phyloP scores from a whole-genome alignment of 2,113 vertebrate genomes.

The Corythoichthys intestinalis region DNA sequence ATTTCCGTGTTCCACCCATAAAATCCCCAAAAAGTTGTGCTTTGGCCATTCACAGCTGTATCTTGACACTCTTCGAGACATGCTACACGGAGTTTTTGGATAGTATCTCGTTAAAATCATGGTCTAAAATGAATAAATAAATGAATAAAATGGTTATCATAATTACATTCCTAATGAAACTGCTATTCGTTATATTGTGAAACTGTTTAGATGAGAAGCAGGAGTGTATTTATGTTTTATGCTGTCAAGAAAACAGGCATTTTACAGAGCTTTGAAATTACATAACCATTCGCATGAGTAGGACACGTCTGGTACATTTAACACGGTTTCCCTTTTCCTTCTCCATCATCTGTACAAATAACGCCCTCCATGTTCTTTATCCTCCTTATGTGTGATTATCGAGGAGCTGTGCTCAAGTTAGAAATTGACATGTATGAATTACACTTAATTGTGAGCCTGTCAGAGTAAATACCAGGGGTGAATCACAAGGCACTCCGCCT shows the following conservation, averaged over 20 bases:
- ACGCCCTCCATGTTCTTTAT: neutral
- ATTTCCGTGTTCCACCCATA: too few relatives aligned
- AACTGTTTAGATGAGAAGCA: too few relatives aligned
- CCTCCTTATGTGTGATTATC: slow-evolving; percentile 59
- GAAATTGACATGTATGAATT: slow-evolving; percentile 71
- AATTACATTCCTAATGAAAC: too few relatives aligned
- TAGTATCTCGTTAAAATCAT: too few relatives aligned
- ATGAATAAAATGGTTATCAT: too few relatives aligned
- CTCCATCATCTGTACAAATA: slow-evolving; percentile 4
- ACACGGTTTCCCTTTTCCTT: slow-evolving; percentile 12
- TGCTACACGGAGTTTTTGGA: too few relatives aligned
- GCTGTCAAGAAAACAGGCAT: neutral
- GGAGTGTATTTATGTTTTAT: too few relatives aligned
- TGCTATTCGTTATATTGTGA: too few relatives aligned
- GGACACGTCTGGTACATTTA: neutral
- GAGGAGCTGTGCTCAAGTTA: slow-evolving; percentile 55
- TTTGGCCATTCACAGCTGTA: too few relatives aligned
- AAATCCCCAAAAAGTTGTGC: too few relatives aligned
- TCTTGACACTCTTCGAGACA: too few relatives aligned
- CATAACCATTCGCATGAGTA: neutral
- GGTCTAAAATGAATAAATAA: too few relatives aligned
- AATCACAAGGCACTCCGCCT: slow-evolving; percentile 38
- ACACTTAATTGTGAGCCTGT: slow-evolving; percentile 67
- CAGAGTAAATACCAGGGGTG: slow-evolving; percentile 58
- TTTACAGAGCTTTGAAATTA: neutral